Conservation (phyloP, 2,888 invertebrate species). For the Ectemnius lituratus region DNA sequence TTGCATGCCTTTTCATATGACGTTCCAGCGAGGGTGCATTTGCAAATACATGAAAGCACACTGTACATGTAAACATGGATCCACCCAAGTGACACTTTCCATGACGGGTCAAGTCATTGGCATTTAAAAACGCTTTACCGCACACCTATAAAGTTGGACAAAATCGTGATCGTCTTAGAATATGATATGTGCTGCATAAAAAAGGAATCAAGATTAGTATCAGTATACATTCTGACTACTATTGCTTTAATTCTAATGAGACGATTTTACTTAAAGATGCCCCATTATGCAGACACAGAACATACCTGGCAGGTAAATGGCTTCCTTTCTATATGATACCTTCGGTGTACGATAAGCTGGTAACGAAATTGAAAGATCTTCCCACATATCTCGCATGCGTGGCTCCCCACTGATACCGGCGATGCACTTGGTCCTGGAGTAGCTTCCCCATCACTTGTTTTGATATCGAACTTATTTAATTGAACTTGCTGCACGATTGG, state of each 20-base stretch:
- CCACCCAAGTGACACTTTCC: conserved; percentile 91
- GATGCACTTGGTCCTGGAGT: conserved; percentile 80
- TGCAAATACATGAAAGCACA: conserved; percentile 87
- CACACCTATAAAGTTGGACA: conserved; percentile 82
- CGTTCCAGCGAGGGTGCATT: conserved; percentile 84
- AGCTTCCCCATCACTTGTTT: conserved; percentile 74
- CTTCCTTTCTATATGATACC: conserved; percentile 92
- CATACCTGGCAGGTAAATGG: conserved; percentile 85
- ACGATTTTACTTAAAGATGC: too few relatives aligned
- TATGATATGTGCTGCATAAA: conserved; percentile 4
- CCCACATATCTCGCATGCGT: conserved; percentile 91
- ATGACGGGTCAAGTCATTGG: conserved; percentile 88
- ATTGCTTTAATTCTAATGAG: too few relatives aligned
- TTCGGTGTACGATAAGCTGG: conserved; percentile 91
- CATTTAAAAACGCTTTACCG: conserved; percentile 89
- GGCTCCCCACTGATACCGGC: conserved; percentile 82
- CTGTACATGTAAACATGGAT: conserved; percentile 86
- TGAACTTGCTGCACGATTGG: conserved; percentile 76
- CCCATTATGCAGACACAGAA: too few relatives aligned
- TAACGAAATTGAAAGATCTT: conserved; percentile 93
- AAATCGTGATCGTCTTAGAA: conserved; percentile 7
- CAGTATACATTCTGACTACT: conserved; percentile 5
- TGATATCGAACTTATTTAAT: conserved; percentile 76
- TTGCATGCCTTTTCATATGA: conserved; percentile 89
- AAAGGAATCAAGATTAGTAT: conserved; percentile 17